These are phyloP conservation scores for Mesembrinibis cayennensis DNA, from an alignment of 2,113 vertebrate genomes.

Conservation along the genomic window DNA sequence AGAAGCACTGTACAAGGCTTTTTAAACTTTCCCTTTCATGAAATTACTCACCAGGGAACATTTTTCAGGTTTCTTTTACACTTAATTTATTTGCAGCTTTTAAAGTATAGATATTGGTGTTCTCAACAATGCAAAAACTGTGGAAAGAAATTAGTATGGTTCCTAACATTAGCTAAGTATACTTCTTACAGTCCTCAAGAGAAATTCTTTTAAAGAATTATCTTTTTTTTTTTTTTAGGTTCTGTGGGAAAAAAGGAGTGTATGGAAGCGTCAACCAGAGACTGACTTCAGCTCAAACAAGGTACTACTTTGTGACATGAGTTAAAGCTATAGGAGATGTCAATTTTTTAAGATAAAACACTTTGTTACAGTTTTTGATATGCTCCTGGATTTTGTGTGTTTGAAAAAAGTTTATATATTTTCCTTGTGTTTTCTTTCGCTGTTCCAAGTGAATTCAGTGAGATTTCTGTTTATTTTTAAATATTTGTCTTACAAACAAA, in stretches of 20 bases:
- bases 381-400: not conserved
- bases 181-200: not conserved
- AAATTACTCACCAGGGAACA: not conserved
- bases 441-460: not conserved
- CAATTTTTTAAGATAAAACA: not conserved
- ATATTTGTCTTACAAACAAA: not conserved
- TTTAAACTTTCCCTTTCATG: not conserved
- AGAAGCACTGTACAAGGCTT: not conserved
- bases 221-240: not conserved
- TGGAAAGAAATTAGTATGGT: fast-evolving
- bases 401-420: not conserved
- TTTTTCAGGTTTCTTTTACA: not conserved
- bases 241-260: not conserved
- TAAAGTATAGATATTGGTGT: not conserved
- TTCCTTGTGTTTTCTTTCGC: not conserved
- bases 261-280: not conserved
- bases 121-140: not conserved
- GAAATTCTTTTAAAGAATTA: not conserved
- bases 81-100: not conserved
- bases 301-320: not conserved
- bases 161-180: not conserved
- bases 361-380: not conserved
- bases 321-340: not conserved
- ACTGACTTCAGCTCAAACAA: not conserved
- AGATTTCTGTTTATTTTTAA: not conserved